Evolutionary conservation across 1,140 invertebrate genomes (phyloP).

Genomic region (Bombus superbus): DNA sequence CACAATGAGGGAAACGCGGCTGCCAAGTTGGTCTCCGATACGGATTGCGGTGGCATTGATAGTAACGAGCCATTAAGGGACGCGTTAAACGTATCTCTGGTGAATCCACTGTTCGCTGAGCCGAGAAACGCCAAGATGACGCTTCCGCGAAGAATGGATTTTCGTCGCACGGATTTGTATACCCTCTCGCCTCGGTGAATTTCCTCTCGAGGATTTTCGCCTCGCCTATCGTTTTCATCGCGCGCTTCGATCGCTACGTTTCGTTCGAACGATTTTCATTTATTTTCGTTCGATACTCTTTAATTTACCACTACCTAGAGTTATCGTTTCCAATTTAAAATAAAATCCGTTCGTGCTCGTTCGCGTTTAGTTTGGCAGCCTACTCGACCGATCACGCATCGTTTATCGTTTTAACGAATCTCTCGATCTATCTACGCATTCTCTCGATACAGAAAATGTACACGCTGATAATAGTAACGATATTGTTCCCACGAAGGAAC

Average conservation of each 20-base stretch:
- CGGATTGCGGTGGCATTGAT: slow-evolving; percentile 54
- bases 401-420: neutral
- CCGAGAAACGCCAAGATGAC: slow-evolving; percentile 29
- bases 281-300: neutral
- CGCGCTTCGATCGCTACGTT: neutral
- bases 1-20: slow-evolving; percentile 59
- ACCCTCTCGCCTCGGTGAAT: slow-evolving; percentile 12
- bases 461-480: neutral
- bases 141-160: slow-evolving; percentile 19
- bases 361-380: slow-evolving; percentile 6
- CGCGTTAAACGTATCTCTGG: slow-evolving; percentile 62
- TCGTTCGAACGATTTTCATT: neutral
- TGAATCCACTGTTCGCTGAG: slow-evolving; percentile 29
- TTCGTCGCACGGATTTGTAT: slow-evolving; percentile 2
- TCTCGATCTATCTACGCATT: neutral
- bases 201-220: neutral
- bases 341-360: neutral
- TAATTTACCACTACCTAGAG: neutral
- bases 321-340: no score
- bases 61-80: slow-evolving; percentile 59
- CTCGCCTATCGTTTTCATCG: neutral
- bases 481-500: slow-evolving; percentile 5
- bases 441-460: neutral
- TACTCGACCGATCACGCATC: slow-evolving; percentile 17
- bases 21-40: slow-evolving; percentile 60